phyloP scores from a whole-genome alignment of 2,888 invertebrate species.

The Pediacus dermestoides region DNA sequence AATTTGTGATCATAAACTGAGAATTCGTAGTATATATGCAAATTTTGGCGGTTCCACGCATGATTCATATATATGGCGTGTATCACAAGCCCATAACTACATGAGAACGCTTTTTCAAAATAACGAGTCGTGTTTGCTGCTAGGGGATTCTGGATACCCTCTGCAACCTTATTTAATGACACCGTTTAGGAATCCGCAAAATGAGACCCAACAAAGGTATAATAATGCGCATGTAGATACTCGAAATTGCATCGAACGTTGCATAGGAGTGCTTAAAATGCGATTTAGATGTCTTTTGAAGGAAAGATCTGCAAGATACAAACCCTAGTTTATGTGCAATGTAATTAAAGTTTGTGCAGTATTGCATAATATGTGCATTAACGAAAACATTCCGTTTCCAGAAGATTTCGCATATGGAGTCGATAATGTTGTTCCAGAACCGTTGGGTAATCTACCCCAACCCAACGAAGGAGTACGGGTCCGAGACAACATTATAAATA shows the following conservation, averaged over 20 bases:
- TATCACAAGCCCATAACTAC: conserved; percentile 6
- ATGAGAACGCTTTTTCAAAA: conserved; percentile 3
- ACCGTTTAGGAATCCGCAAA: conserved; percentile 14
- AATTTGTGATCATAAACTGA: conserved; percentile 11
- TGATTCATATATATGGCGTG: conserved; percentile 13
- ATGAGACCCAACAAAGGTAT: conserved; percentile 16
- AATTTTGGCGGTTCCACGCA: conserved; percentile 13
- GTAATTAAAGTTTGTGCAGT: conserved; percentile 2
- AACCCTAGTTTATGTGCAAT: not conserved
- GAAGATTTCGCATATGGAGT: not conserved
- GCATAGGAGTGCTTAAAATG: conserved; percentile 18
- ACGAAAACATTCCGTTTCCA: not conserved
- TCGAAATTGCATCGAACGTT: conserved; percentile 19
- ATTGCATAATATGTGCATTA: conserved; percentile 3
- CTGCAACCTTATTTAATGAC: conserved; percentile 19
- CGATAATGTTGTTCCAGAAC: not conserved
- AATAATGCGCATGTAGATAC: conserved; percentile 16
- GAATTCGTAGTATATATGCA: conserved; percentile 11
- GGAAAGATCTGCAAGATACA: conserved; percentile 1
- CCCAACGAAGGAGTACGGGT: conserved; percentile 1
- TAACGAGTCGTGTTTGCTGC: conserved; percentile 5
- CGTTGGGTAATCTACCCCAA: not conserved
- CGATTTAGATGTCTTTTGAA: conserved; percentile 20
- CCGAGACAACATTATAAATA: not conserved
- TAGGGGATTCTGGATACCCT: conserved; percentile 20